phyloP scores from a whole-genome alignment of 2,888 invertebrate species.

The Dysmachus trigonus region DNA sequence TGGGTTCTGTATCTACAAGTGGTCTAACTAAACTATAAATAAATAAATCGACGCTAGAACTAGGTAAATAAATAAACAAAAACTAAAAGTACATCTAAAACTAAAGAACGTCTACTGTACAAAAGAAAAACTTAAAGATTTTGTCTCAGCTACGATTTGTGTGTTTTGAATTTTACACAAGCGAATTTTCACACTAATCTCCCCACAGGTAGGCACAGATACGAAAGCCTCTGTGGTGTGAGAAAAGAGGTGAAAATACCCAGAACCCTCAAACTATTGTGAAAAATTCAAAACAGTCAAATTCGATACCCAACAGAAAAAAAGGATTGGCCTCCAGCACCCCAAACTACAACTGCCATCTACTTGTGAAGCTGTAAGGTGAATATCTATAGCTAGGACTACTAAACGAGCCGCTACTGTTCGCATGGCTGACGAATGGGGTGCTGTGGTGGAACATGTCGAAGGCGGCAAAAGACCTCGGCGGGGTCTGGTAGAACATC shows the following conservation, averaged over 20 bases:
- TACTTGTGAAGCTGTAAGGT: slow-evolving; percentile 63
- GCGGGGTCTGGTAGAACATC: slow-evolving; percentile 64
- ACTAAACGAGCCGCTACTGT: slow-evolving; percentile 60
- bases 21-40: not conserved
- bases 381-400: slow-evolving; percentile 64
- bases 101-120: slow-evolving; percentile 19
- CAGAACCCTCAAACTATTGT: not conserved
- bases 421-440: slow-evolving; percentile 61
- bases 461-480: slow-evolving; percentile 58
- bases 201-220: not conserved
- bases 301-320: not conserved
- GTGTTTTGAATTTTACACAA: slow-evolving; percentile 1
- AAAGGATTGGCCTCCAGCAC: not conserved
- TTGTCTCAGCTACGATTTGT: not conserved
- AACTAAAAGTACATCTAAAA: slow-evolving; percentile 1
- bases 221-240: not conserved
- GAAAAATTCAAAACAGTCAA: slow-evolving; percentile 3
- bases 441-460: slow-evolving; percentile 65
- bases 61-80: not conserved
- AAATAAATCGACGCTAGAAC: not conserved
- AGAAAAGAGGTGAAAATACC: not conserved
- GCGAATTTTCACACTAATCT: not conserved
- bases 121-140: not conserved
- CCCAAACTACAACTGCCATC: slow-evolving; percentile 61
- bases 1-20: slow-evolving; percentile 22